phyloP scores from a whole-genome alignment of 2,797 vertebrate species.

The Margarornis squamiger region DNA sequence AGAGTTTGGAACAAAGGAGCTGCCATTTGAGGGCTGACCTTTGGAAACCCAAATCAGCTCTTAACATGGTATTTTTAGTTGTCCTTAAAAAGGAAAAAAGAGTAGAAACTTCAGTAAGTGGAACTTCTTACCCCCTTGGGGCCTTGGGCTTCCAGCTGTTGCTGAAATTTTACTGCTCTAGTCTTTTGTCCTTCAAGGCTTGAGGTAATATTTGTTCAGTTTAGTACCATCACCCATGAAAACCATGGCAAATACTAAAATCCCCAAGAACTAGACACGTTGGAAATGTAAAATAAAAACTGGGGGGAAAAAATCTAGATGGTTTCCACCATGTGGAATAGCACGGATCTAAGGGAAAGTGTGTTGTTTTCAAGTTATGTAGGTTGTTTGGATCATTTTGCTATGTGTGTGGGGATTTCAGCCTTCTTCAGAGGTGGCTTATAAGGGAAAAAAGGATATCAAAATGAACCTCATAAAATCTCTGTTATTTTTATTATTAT shows the following conservation, averaged over 20 bases:
- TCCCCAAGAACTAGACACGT: neutral
- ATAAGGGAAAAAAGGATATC: neutral
- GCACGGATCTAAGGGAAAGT: neutral
- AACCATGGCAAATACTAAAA: neutral
- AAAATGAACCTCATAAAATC: neutral
- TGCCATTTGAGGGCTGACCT: neutral
- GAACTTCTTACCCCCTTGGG: neutral
- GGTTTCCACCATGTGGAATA: neutral
- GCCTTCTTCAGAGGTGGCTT: neutral
- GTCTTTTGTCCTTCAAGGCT: constrained; percentile 35
- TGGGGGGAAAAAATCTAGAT: neutral
- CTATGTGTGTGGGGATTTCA: neutral
- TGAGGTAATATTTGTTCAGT: neutral
- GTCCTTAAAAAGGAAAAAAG: neutral
- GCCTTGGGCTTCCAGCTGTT: constrained; percentile 48
- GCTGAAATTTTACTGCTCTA: constrained; percentile 15
- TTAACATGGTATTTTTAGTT: constrained; percentile 36
- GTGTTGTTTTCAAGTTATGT: neutral
- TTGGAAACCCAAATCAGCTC: constrained; percentile 18
- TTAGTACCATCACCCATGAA: neutral
- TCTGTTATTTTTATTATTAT: neutral
- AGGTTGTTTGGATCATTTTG: neutral
- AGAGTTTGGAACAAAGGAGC: constrained; percentile 37
- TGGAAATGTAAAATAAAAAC: neutral
- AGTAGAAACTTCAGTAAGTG: neutral